Evolutionary conservation across 2,888 invertebrate genomes (phyloP).

Genomic region (Drosophila emarginata): DNA sequence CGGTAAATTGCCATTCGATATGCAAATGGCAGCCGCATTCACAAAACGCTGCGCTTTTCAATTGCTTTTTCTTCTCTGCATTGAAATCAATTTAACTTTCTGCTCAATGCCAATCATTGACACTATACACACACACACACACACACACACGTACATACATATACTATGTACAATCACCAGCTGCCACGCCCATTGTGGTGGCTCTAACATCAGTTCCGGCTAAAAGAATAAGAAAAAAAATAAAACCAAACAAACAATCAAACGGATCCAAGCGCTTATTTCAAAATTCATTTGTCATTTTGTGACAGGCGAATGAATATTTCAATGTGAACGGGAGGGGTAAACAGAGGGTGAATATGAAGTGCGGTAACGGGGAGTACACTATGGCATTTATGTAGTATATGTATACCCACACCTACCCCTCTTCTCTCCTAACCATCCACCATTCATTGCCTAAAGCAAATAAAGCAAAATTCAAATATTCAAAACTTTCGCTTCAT

Average conservation of each 20-base stretch:
- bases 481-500: background rate
- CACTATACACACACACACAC: slow-evolving; percentile 48
- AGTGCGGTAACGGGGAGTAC: slow-evolving; percentile 14
- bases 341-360: slow-evolving; percentile 53
- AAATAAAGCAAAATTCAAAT: slow-evolving; percentile 3
- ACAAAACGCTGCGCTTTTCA: slow-evolving; percentile 72
- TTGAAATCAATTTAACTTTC: slow-evolving; percentile 78
- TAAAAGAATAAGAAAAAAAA: slow-evolving; percentile 13
- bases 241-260: slow-evolving; percentile 62
- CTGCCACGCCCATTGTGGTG: background rate
- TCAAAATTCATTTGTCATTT: slow-evolving; percentile 78
- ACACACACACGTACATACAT: background rate
- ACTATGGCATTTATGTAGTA: too few relatives aligned
- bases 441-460: slow-evolving; percentile 5
- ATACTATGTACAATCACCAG: background rate
- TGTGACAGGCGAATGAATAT: slow-evolving; percentile 72
- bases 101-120: slow-evolving; percentile 76
- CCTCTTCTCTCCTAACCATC: background rate
- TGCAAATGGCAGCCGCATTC: slow-evolving; percentile 72
- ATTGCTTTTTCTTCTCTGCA: slow-evolving; percentile 62
- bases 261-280: slow-evolving; percentile 71
- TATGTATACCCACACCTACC: background rate
- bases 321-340: slow-evolving; percentile 17
- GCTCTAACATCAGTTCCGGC: slow-evolving; percentile 42
- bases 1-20: slow-evolving; percentile 75